phyloP scores from a whole-genome alignment of 2,888 invertebrate genomes.

The Clistopyga incitator region DNA sequence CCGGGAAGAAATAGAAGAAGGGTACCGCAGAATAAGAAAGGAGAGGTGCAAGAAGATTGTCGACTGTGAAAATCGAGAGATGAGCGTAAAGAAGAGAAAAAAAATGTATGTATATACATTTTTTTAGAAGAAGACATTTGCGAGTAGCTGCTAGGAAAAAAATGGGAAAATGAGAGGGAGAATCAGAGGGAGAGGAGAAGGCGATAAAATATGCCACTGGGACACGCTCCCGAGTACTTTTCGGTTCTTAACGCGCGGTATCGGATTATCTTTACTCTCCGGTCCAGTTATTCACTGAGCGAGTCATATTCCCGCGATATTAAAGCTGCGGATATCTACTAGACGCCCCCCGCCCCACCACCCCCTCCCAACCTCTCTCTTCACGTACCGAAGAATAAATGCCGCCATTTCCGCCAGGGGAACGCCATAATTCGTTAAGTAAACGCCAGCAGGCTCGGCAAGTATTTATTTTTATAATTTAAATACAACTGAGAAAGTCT shows the following conservation, averaged over 20 bases:
- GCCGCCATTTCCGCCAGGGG: constrained; percentile 48
- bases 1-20: constrained; percentile 39
- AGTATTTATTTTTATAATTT: constrained; percentile 61
- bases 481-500: constrained; percentile 35
- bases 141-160: constrained; percentile 23
- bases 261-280: constrained; percentile 66
- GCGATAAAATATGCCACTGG: constrained; percentile 78
- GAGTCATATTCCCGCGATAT: constrained; percentile 55
- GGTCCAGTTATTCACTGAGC: constrained; percentile 59
- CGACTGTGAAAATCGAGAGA: constrained; percentile 48
- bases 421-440: constrained; percentile 56
- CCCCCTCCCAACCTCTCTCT: constrained; percentile 53
- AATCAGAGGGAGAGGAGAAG: constrained; percentile 64
- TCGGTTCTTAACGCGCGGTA: constrained; percentile 71
- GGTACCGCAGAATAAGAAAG: constrained; percentile 43
- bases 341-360: constrained; percentile 62
- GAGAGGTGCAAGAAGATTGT: constrained; percentile 45
- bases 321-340: constrained; percentile 55
- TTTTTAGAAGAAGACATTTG: constrained; percentile 5
- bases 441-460: constrained; percentile 43
- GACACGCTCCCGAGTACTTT: constrained; percentile 69
- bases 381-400: constrained; percentile 53
- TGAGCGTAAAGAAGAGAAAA: constrained; percentile 42
- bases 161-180: constrained; percentile 56
- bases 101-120: neutral